Conservation (phyloP, 2,888 invertebrate genomes). For the Megaustenia siamemsis region DNA sequence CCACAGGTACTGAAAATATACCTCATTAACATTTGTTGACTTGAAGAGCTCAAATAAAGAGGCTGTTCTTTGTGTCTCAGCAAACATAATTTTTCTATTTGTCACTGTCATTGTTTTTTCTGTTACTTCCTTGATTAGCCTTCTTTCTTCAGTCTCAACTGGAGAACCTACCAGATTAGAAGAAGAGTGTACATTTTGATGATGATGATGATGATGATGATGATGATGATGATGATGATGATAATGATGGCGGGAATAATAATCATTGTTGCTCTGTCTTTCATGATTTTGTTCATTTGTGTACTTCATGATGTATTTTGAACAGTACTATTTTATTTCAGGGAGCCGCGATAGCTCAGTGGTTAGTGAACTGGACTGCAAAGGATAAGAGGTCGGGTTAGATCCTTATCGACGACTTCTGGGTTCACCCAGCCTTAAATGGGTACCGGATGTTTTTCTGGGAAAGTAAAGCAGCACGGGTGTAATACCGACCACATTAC, state of each 20-base stretch:
- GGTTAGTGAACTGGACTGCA: too few relatives aligned
- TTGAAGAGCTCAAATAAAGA: constrained; percentile 49
- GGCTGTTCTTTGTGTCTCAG: constrained; percentile 36
- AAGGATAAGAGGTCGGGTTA: too few relatives aligned
- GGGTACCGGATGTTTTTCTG: too few relatives aligned
- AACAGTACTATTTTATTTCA: too few relatives aligned
- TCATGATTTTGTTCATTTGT: too few relatives aligned
- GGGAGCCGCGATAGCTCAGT: too few relatives aligned
- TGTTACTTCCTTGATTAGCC: constrained; percentile 38
- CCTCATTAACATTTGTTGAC: constrained; percentile 33
- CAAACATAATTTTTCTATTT: constrained; percentile 36
- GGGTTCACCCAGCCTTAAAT: too few relatives aligned
- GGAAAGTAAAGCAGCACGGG: too few relatives aligned
- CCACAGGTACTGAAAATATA: constrained; percentile 1
- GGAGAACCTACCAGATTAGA: background rate
- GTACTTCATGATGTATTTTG: too few relatives aligned
- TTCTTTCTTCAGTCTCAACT: constrained; percentile 40
- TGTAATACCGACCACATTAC: too few relatives aligned
- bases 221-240: background rate
- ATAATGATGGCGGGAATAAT: background rate
- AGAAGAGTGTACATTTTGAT: background rate
- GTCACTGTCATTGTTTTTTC: constrained; percentile 28
- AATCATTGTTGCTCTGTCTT: background rate
- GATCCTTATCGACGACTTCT: too few relatives aligned
- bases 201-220: background rate